Conservation (phyloP, 2,888 invertebrate genomes). For the Epinotia brunnichana region DNA sequence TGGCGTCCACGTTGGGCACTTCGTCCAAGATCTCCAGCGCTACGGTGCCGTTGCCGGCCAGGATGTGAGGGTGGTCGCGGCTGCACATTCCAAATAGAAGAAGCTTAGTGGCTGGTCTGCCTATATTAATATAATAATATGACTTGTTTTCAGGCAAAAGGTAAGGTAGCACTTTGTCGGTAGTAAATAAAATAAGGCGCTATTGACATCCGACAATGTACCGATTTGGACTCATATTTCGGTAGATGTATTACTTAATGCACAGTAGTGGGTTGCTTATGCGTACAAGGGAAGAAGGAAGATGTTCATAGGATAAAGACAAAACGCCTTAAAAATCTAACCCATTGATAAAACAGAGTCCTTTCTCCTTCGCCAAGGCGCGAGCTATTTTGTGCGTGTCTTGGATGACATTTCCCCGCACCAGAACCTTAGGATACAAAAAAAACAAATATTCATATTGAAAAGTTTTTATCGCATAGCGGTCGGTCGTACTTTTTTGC, state of each 20-base stretch:
- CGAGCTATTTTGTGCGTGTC: conserved; percentile 86
- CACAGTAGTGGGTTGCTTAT: too few relatives aligned
- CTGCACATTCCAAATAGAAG: conserved; percentile 70
- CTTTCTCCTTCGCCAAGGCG: conserved; percentile 82
- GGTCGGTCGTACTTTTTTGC: neutral
- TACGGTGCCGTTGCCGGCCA: conserved; percentile 96
- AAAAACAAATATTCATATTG: neutral
- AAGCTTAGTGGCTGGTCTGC: neutral
- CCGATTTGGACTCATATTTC: too few relatives aligned
- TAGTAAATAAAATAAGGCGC: too few relatives aligned
- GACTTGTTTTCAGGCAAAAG: too few relatives aligned
- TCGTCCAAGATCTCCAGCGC: conserved; percentile 96
- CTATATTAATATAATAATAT: too few relatives aligned
- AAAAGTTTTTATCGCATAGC: neutral
- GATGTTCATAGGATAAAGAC: neutral
- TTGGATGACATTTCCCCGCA: conserved; percentile 84
- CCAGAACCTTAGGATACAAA: conserved; percentile 79
- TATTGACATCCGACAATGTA: too few relatives aligned
- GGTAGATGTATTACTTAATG: too few relatives aligned
- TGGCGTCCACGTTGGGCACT: conserved; percentile 91
- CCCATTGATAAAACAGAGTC: conserved; percentile 87
- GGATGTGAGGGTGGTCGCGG: conserved; percentile 96
- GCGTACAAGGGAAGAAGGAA: too few relatives aligned
- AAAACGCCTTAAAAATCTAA: conserved; percentile 52
- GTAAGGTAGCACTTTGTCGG: too few relatives aligned